Conservation (phyloP, 2,113 vertebrate genomes). For the Ophiodon elongatus region DNA sequence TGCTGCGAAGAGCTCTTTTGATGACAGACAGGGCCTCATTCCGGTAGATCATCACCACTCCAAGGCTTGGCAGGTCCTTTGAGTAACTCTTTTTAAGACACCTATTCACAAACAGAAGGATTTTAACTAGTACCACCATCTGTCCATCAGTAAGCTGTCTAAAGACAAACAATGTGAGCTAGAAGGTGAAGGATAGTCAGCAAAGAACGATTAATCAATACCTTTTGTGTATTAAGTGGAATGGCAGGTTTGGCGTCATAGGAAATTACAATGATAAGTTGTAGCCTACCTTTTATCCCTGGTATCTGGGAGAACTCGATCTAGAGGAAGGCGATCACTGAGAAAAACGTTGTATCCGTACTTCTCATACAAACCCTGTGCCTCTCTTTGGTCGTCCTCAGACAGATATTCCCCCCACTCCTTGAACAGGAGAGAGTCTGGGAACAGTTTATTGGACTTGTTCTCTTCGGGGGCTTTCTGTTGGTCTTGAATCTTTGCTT, state of each 20-base stretch:
- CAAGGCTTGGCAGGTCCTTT: constrained; percentile 80
- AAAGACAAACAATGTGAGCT: not conserved
- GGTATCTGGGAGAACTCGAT: constrained; percentile 77
- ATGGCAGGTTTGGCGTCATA: not conserved
- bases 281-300: constrained; percentile 64
- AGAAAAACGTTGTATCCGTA: constrained; percentile 83
- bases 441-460: constrained; percentile 69
- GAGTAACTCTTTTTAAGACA: constrained; percentile 81
- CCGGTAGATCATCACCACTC: constrained; percentile 86
- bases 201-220: not conserved
- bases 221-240: not conserved
- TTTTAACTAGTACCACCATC: not conserved
- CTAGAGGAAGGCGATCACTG: constrained; percentile 77
- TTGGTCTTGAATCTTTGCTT: not conserved
- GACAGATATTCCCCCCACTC: constrained; percentile 77
- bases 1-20: constrained; percentile 81
- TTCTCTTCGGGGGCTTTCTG: constrained; percentile 9
- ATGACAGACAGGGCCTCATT: constrained; percentile 86
- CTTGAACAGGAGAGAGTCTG: constrained; percentile 69
- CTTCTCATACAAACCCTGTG: constrained; percentile 67
- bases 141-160: not conserved
- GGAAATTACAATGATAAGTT: not conserved
- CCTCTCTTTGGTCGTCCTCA: constrained; percentile 75
- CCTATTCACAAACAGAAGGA: constrained; percentile 47
- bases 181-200: not conserved